Evolutionary conservation across 2,797 vertebrate species (phyloP), one percentile per base, ranked within the genome.

Genomic region (Sebastes vulpes): DNA sequence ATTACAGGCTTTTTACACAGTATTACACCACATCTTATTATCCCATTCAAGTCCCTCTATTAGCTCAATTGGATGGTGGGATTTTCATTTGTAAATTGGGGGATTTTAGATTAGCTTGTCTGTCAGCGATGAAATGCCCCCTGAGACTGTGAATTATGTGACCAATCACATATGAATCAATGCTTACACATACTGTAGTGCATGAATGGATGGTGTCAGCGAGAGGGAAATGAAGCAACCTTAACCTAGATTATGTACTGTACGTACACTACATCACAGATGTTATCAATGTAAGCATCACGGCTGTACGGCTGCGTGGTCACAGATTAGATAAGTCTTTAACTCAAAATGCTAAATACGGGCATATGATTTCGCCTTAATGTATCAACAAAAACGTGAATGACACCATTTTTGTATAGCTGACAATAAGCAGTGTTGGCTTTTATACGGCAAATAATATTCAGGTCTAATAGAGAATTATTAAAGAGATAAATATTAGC

Each of bases 1-100:
- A 96, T 96, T 96, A 95, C 94, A 96, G 94, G 95, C 93, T 95
- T 95, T 95, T 96, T 97, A 96, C 95, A 96, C 94, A 94, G 96
- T 95, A 96, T 96, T 97, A 96, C 95, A 95, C 93, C 95, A 96
- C 95, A 96, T 97, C 95, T 94, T 95, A 96, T 96, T 96, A 96
- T 96, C 95, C 96, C 89, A 96, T 96, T 96, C 94, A 96, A 96
- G 95, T 95, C 95, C 93, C 95, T 96, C 95, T 95, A 97, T 96
- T 96, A 96, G 96, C 96, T 95, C 96, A 97, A 96, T 95, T 96
- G 96, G 96, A 96, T 96, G 94, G 95, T 94, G 94, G 96, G 96
- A 96, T 96, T 96, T 97, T 93, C 95, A 96, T 97, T 96, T 95
- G 96, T 96, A 96, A 96, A 96, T 96, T 96, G 95, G 93, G 94